These are phyloP conservation scores for Polyommatus iphigenia DNA, from an alignment of 2,888 invertebrate species.

Conservation along the genomic window DNA sequence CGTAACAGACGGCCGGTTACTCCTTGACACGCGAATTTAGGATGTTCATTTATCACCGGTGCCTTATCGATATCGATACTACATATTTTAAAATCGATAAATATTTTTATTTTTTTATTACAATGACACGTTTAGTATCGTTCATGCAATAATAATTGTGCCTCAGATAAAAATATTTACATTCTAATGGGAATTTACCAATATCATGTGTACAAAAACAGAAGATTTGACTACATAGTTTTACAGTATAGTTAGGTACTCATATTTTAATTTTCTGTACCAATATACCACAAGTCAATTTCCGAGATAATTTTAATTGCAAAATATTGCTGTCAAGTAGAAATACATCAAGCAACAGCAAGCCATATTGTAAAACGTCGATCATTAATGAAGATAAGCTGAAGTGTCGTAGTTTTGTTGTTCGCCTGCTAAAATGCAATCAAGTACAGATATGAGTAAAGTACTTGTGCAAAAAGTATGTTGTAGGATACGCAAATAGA, in stretches of 20 bases:
- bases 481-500: not conserved
- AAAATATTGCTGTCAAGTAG: slow-evolving; percentile 20
- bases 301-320: not conserved
- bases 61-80: slow-evolving; percentile 50
- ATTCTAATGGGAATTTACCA: no score
- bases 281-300: not conserved
- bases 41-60: slow-evolving; percentile 69
- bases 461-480: not conserved
- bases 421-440: slow-evolving; percentile 11
- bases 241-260: no score
- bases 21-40: slow-evolving; percentile 77
- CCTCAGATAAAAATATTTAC: no score
- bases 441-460: slow-evolving; percentile 4
- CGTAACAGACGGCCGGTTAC: slow-evolving; percentile 65
- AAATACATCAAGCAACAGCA: not conserved
- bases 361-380: slow-evolving; percentile 15
- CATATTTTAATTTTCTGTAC: not conserved
- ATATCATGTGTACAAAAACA: no score
- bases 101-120: no score
- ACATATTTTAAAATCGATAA: slow-evolving; percentile 20
- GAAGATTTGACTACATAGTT: no score
- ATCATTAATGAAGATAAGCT: slow-evolving; percentile 13
- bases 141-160: no score
- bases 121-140: no score
- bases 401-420: slow-evolving; percentile 1